Evolutionary conservation across 1,140 invertebrate species (phyloP).

Genomic region (Hylaeus volcanicus): DNA sequence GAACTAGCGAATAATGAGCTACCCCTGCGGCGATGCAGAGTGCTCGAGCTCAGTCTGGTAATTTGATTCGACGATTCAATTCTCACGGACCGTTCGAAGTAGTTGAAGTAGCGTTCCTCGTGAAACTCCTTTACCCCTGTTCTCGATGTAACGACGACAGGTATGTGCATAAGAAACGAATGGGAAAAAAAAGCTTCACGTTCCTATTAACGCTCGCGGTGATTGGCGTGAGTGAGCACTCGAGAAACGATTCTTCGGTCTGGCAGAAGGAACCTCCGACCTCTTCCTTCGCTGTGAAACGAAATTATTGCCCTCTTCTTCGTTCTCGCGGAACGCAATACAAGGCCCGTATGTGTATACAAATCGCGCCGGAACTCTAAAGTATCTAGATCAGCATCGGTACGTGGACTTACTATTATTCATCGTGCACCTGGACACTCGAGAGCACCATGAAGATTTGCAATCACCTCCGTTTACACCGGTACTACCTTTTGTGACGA

Average conservation of each 20-base stretch:
- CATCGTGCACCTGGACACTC: conserved; percentile 75
- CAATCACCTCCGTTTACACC: conserved; percentile 71
- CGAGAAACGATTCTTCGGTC: conserved; percentile 50
- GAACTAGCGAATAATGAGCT: conserved; percentile 60
- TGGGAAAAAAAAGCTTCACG: conserved; percentile 5
- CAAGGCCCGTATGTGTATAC: conserved; percentile 49
- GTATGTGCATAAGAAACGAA: conserved; percentile 36
- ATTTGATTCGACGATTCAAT: conserved; percentile 60
- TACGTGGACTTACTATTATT: conserved; percentile 68
- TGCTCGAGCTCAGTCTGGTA: conserved; percentile 38
- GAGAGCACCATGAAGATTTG: conserved; percentile 71
- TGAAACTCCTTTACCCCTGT: conserved; percentile 51
- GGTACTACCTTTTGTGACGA: conserved; percentile 57
- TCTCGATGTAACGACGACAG: conserved; percentile 53
- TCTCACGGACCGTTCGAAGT: conserved; percentile 56
- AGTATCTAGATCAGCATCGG: conserved; percentile 63
- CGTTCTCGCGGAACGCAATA: not conserved
- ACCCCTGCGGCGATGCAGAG: conserved; percentile 51
- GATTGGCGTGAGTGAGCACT: conserved; percentile 57
- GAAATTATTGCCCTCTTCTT: conserved; percentile 43
- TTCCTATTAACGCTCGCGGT: conserved; percentile 50
- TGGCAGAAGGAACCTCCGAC: conserved; percentile 12
- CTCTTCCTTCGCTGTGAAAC: conserved; percentile 16
- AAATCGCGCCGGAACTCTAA: conserved; percentile 53
- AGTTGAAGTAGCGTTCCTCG: conserved; percentile 57